Percentiles rank a stretch among this genome's conserved stretches.
Evolutionary conservation across 2,888 invertebrate species (phyloP).

Genomic region (Cheilosia grossa): DNA sequence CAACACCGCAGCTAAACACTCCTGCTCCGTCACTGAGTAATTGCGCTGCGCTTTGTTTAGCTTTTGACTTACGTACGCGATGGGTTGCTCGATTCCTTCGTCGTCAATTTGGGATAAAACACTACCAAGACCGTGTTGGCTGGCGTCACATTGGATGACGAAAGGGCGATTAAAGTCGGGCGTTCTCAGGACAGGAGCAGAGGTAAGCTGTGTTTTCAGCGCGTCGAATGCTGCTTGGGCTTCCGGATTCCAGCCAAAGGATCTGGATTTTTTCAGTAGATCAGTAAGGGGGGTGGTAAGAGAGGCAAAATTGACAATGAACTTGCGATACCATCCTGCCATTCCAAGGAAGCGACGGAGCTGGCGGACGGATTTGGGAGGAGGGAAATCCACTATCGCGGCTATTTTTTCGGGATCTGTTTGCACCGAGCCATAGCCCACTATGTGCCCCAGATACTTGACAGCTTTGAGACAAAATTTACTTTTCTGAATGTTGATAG

Average conservation of each 20-base stretch:
- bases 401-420: neutral
- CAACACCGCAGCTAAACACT: slow-evolving; percentile 1
- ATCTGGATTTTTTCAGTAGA: slow-evolving; percentile 3
- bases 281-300: slow-evolving; percentile 4
- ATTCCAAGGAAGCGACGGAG: slow-evolving; percentile 7
- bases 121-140: neutral
- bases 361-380: slow-evolving; percentile 23
- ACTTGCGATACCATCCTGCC: too few species aligned
- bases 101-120: neutral
- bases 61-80: slow-evolving; percentile 11
- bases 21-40: neutral
- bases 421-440: neutral
- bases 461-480: neutral
- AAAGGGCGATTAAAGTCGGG: slow-evolving; percentile 41
- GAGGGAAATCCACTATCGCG: slow-evolving; percentile 24
- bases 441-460: neutral
- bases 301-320: neutral
- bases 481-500: neutral
- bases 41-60: neutral
- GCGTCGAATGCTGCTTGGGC: neutral
- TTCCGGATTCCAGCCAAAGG: neutral
- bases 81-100: slow-evolving; percentile 4
- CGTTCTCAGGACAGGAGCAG: slow-evolving; percentile 1
- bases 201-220: neutral
- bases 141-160: neutral